phyloP scores from a whole-genome alignment of 2,888 invertebrate genomes.

The Amorpha juglandis region DNA sequence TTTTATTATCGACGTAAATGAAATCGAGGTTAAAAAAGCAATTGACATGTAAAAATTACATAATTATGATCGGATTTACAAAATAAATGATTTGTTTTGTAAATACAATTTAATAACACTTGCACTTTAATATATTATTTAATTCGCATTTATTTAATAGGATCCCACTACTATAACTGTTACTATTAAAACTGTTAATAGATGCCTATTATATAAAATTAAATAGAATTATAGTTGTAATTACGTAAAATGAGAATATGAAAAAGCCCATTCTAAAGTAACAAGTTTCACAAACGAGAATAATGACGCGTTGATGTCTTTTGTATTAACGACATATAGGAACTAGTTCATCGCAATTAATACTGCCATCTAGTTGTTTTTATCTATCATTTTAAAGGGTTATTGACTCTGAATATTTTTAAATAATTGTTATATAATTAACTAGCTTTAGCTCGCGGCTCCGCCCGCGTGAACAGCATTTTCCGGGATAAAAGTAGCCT shows the following conservation, averaged over 20 bases:
- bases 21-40: too few species aligned
- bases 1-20: too few species aligned
- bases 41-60: too few species aligned
- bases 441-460: too few species aligned
- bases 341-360: constrained; percentile 25
- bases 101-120: too few species aligned
- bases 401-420: background rate
- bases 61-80: too few species aligned
- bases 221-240: constrained; percentile 2
- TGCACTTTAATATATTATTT: background rate
- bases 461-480: too few species aligned
- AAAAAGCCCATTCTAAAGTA: constrained; percentile 19
- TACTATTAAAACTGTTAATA: background rate
- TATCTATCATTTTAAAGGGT: background rate
- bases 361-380: constrained; percentile 9
- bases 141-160: background rate
- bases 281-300: constrained; percentile 24
- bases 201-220: background rate
- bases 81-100: too few species aligned
- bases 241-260: constrained; percentile 11
- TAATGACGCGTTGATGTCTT: constrained; percentile 42
- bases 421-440: background rate
- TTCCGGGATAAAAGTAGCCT: too few species aligned
- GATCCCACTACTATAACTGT: background rate
- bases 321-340: constrained; percentile 30